Conservation (phyloP, 2,797 vertebrate genomes). For the Cossypha caffra region DNA sequence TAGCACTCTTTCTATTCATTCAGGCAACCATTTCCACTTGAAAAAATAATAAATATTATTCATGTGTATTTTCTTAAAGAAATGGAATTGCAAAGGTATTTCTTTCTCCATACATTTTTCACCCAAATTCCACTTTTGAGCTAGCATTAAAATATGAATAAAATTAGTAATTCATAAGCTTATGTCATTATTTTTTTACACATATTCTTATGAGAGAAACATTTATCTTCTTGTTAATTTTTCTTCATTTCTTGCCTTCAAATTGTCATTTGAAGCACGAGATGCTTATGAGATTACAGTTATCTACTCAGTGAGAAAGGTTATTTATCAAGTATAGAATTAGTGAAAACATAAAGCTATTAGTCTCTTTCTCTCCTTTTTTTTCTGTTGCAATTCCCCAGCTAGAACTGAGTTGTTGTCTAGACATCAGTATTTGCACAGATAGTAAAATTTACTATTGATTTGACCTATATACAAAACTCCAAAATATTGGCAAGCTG, state of each 20-base stretch:
- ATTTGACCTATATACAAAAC: neutral
- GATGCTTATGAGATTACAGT: neutral
- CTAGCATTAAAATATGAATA: neutral
- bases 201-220: neutral
- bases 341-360: neutral
- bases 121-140: neutral
- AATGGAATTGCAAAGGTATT: neutral
- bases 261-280: neutral
- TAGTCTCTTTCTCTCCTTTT: neutral
- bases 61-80: neutral
- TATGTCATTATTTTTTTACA: neutral
- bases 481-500: neutral
- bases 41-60: neutral
- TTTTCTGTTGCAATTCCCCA: neutral
- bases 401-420: neutral
- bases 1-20: neutral
- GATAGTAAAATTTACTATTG: neutral
- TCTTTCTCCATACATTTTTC: neutral
- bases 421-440: neutral
- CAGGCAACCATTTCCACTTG: neutral
- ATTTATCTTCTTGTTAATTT: neutral
- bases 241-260: conserved; percentile 4
- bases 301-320: neutral
- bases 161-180: neutral
- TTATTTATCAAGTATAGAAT: neutral